These are phyloP conservation scores for Brachionus plicatilis DNA, from an alignment of 1,140 invertebrate genomes.

Conservation along the genomic window DNA sequence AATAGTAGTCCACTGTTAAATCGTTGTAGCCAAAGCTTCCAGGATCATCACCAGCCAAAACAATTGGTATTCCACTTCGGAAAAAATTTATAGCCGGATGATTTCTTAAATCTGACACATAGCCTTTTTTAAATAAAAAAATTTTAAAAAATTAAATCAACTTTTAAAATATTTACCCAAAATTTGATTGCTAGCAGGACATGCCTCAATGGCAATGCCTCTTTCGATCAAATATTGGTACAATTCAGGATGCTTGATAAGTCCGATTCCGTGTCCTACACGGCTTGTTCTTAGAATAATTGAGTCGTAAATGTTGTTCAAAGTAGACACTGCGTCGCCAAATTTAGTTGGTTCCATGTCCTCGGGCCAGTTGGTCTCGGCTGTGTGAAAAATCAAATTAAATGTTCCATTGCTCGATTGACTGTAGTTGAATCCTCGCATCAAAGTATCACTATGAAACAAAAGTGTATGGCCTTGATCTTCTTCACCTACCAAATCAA, in stretches of 20 bases:
- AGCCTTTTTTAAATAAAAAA: constrained; percentile 14
- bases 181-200: constrained; percentile 45
- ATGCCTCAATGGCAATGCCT: constrained; percentile 45
- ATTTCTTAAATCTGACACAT: constrained; percentile 44
- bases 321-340: constrained; percentile 43
- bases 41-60: constrained; percentile 46
- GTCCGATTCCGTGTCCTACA: constrained; percentile 45
- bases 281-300: constrained; percentile 43
- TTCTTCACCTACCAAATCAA: constrained; percentile 46
- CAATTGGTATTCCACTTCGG: constrained; percentile 45
- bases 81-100: constrained; percentile 45
- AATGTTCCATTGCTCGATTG: constrained; percentile 40
- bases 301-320: constrained; percentile 44
- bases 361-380: constrained; percentile 46
- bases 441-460: constrained; percentile 43
- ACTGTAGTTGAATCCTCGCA: constrained; percentile 26
- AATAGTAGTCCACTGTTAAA: constrained; percentile 47
- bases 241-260: constrained; percentile 44
- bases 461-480: constrained; percentile 45
- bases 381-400: constrained; percentile 44
- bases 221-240: constrained; percentile 42
- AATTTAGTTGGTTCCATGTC: constrained; percentile 43
- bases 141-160: no score
- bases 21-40: constrained; percentile 46
- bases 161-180: constrained; percentile 39